Evolutionary conservation across 2,797 vertebrate species (phyloP).

Genomic region (Pipistrellus kuhlii): DNA sequence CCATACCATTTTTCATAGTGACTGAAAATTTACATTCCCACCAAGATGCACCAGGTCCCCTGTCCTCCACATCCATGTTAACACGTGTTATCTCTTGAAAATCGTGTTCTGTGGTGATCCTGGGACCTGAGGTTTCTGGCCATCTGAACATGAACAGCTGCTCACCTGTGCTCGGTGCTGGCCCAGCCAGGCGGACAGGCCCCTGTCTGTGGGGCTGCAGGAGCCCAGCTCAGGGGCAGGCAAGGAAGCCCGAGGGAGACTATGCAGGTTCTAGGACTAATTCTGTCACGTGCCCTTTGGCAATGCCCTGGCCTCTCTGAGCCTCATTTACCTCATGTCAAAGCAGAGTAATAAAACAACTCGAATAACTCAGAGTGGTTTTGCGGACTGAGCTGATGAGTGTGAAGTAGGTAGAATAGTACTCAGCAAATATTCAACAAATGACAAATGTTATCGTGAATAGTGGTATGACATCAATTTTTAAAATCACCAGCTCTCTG

Average conservation of each 20-base stretch:
- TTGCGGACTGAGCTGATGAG: neutral
- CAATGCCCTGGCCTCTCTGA: neutral
- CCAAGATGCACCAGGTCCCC: neutral
- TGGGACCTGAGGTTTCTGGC: neutral
- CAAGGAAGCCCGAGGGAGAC: rapidly evolving
- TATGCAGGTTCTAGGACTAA: rapidly evolving
- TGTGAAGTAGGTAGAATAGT: neutral
- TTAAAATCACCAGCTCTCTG: neutral
- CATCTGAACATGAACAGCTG: neutral
- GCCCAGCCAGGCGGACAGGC: neutral
- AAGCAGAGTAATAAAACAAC: neutral
- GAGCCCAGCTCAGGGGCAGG: rapidly evolving
- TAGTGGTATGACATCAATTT: neutral
- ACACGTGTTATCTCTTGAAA: neutral
- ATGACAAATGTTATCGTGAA: neutral
- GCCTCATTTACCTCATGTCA: neutral
- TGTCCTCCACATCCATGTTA: neutral
- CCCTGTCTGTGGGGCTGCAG: too few relatives aligned
- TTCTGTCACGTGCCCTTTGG: neutral
- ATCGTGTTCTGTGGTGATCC: neutral
- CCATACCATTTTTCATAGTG: neutral
- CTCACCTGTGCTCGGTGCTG: neutral
- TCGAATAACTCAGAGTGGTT: neutral
- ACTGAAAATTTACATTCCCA: neutral
- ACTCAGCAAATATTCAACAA: conserved; percentile 26